Percentiles rank a stretch among this genome's conserved stretches.
Evolutionary conservation across 2,888 invertebrate genomes (phyloP).

Genomic region (Leucozona laternaria): DNA sequence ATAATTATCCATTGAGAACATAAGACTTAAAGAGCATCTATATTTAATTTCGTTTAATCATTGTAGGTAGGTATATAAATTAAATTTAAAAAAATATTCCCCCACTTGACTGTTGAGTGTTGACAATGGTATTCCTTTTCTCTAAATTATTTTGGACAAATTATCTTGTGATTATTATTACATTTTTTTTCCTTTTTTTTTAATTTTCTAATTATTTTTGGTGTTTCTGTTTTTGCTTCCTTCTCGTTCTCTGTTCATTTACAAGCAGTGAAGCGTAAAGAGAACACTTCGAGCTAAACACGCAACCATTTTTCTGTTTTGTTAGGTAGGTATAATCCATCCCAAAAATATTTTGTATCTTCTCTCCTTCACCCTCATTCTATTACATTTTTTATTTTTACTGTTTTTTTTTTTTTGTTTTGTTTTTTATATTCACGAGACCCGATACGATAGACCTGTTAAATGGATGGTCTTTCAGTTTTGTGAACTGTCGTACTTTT

Average conservation of each 20-base stretch:
- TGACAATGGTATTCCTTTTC: slow-evolving; percentile 49
- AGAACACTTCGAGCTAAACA: slow-evolving; percentile 15
- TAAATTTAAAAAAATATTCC: neutral
- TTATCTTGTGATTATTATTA: slow-evolving; percentile 45
- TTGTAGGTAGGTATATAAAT: no score
- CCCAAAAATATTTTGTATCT: slow-evolving; percentile 21
- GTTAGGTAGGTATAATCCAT: neutral
- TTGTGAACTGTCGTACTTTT: slow-evolving; percentile 46
- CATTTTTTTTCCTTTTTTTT: neutral
- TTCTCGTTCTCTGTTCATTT: neutral
- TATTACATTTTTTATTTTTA: slow-evolving; percentile 39
- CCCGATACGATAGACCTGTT: slow-evolving; percentile 34
- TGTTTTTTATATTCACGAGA: slow-evolving; percentile 17
- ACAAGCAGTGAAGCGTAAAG: slow-evolving; percentile 38
- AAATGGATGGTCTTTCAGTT: slow-evolving; percentile 21
- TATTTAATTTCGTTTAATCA: slow-evolving; percentile 7
- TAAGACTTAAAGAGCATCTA: neutral
- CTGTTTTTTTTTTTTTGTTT: slow-evolving; percentile 3
- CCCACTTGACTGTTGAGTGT: neutral
- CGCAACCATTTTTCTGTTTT: slow-evolving; percentile 26
- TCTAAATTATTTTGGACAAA: slow-evolving; percentile 33
- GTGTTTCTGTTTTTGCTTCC: neutral
- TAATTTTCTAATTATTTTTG: slow-evolving; percentile 5
- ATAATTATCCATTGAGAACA: neutral
- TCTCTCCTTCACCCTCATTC: slow-evolving; percentile 25